Base-by-base conservation (phyloP, 2,888 invertebrate genomes). In the Drosophila multiciliata region DNA sequence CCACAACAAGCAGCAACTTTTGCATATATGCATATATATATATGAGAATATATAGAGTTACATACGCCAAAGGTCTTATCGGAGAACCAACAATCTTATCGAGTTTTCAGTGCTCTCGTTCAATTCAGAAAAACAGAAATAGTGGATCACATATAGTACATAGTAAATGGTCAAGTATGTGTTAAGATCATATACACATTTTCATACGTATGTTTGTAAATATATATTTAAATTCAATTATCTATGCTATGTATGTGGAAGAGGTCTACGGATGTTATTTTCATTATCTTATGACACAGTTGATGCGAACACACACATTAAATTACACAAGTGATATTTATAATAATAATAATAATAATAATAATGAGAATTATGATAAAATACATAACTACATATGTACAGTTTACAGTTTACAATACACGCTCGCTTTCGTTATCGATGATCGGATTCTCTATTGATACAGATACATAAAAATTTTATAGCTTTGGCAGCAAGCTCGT, bases 331-430 rank as follows among this genome's bases (percentile, higher is more conserved):
- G 61, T 70, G 60, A 75, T 88, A 81, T 59, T 32, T 23, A 64
- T 48, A 32, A 40, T 33, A 32, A 15, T 55, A 55, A 61, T 63
- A 62, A 71, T 64, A 70, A 60, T 66, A 20, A 60, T 54, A 36
- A 48, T 36, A 42, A 17, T 69, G 63, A 52, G 50, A 29, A 63
- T 63, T 60, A 71, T 65, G 66, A 60, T 66, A 71, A 72, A 75
- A 74, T 80, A 80, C 71, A 83, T 82, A 80, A 70, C 79, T 72
- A 78, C 63, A 80, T 80, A 78, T 78, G 69, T 80, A 78, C 77
- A 78, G 36, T 75, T 55, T 54, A 69, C 49, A 42, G 32, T 74
- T 38, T 17, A 48, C 64, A 72, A 48, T 66, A 45, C 2, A 45
- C 23, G 73, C 55, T 17, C 50, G 59, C 65, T 60, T 50, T 36